Evolutionary conservation across 2,888 invertebrate genomes (phyloP), one percentile per base, ranked within the genome.

Genomic region (Palloptera scutellata): DNA sequence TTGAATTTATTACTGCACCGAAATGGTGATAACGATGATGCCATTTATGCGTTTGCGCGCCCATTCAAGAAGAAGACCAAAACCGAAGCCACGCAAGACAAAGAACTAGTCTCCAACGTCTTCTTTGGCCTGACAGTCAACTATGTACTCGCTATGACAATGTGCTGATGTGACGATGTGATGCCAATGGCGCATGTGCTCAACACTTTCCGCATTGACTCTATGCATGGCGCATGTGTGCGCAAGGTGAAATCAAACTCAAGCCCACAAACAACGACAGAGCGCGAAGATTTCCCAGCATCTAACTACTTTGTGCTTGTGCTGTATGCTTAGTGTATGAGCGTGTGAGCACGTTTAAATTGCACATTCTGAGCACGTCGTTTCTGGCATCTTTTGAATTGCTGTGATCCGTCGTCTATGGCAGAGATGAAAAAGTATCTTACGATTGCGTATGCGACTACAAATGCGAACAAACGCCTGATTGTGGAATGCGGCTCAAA

Each of bases 11-110:
- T 65, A 64, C 57, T 53, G 30, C 57, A 58, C 68, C 43, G 57
- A 65, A 64, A 64, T 65, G 68, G 68, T 65, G 68, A 68, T 68
- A 68, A 62, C 68, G 64, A 64, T 40, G 52, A 17, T 61, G 64
- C 19, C 54, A 61, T 64, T 64, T 52, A 43, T 61, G 64, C 30
- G 2, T 30, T 30, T 30, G 30, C 6, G 30, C 20, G 63, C 43
- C 52, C 64, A 59, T 64, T 52, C 52, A 43, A 48, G 30, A 43
- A 48, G 30, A 30, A 30, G 30, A 30, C 30, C 30, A 30, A 30
- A 30, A 30, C 30, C 30, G n/a, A n/a, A n/a, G n/a, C n/a, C n/a
- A n/a, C n/a, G n/a, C n/a, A 30, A 30, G 30, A 2, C 6, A 2
- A 30, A 6, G 30, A 30, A 30, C 30, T 30, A 30, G 30, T 30